phyloP scores from a whole-genome alignment of 1,140 invertebrate genomes.

The Leptinotarsa defecta region DNA sequence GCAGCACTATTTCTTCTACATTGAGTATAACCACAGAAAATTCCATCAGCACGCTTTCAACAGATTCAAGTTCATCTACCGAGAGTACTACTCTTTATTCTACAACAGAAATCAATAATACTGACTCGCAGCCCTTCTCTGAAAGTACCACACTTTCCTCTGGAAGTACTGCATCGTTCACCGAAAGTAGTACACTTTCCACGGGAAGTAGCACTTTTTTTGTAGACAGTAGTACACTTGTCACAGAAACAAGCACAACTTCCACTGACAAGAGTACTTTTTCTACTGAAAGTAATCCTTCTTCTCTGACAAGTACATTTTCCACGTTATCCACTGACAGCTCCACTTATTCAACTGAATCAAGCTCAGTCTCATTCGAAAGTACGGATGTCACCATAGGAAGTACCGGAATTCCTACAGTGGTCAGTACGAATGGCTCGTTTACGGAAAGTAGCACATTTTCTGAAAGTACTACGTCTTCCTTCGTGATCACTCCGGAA shows the following conservation, averaged over 20 bases:
- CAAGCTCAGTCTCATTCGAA: background rate
- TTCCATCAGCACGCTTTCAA: background rate
- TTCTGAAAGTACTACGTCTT: slow-evolving; percentile 22
- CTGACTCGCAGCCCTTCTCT: background rate
- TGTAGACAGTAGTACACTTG: background rate
- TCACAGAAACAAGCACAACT: slow-evolving; percentile 45
- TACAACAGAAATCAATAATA: slow-evolving; percentile 13
- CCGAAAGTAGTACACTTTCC: slow-evolving; percentile 1
- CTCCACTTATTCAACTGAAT: background rate
- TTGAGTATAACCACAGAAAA: background rate
- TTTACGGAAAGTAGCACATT: slow-evolving; percentile 17
- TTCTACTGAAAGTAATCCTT: background rate
- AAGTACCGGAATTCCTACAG: slow-evolving; percentile 15
- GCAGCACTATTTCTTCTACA: background rate
- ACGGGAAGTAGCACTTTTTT: slow-evolving; percentile 1
- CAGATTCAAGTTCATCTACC: background rate
- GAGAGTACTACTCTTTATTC: slow-evolving; percentile 17
- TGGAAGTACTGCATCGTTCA: slow-evolving; percentile 1
- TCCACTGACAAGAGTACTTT: slow-evolving; percentile 11
- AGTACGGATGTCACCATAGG: background rate
- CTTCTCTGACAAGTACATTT: background rate
- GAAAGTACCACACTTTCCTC: slow-evolving; percentile 3
- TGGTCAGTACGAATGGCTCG: slow-evolving; percentile 26
- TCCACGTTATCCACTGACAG: background rate
- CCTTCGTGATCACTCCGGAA: slow-evolving; percentile 12